A percentile compares a stretch with the other conserved stretches of the same genome.
These are phyloP conservation scores for Pristis pectinata DNA, from an alignment of 2,797 vertebrate genomes.

Conservation along the genomic window DNA sequence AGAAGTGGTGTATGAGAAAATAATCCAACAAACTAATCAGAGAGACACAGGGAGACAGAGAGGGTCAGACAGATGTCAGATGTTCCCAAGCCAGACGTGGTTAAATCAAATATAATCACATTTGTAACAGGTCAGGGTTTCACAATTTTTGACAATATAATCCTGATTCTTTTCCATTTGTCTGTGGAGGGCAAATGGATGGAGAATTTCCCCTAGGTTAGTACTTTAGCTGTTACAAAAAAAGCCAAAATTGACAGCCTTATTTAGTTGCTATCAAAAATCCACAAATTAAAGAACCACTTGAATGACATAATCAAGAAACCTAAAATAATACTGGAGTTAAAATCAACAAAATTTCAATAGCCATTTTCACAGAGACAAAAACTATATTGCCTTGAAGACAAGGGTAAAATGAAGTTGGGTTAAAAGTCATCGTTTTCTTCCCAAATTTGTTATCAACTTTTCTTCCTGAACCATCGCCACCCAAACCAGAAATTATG, in stretches of 20 bases:
- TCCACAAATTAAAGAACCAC: neutral
- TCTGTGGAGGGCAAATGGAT: neutral
- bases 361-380: neutral
- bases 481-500: neutral
- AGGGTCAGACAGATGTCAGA: neutral
- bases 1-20: neutral
- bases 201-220: neutral
- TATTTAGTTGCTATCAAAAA: neutral
- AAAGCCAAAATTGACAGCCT: too few species aligned
- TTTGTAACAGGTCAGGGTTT: neutral
- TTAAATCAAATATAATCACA: neutral
- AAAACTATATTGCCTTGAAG: neutral
- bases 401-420: neutral
- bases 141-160: neutral
- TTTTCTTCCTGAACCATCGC: neutral
- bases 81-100: neutral
- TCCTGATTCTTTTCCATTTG: neutral
- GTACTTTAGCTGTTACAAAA: neutral
- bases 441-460: neutral
- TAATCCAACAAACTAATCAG: neutral
- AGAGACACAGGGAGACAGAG: too few species aligned
- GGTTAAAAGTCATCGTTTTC: neutral
- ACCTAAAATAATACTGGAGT: neutral
- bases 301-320: neutral
- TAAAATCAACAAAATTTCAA: neutral